Evolutionary conservation across 2,888 invertebrate genomes (phyloP).

Genomic region (Parnassius mnemosyne): DNA sequence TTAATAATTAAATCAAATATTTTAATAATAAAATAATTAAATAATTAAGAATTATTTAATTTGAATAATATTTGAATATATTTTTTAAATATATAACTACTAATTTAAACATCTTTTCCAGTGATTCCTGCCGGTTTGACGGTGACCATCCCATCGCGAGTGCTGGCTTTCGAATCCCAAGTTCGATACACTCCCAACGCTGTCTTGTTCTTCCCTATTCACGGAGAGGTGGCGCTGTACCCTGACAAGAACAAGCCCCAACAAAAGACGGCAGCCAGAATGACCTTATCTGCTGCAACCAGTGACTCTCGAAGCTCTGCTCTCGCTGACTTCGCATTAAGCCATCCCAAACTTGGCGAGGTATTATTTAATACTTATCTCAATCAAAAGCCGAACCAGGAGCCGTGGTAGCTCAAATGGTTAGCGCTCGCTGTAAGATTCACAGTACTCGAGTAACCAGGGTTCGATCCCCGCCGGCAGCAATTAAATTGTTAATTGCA

Average conservation of each 20-base stretch:
- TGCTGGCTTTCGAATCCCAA: constrained; percentile 82
- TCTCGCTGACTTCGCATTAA: constrained; percentile 81
- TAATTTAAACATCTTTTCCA: constrained; percentile 29
- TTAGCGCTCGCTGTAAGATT: too few species aligned
- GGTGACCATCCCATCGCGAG: constrained; percentile 84
- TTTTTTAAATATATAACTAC: too few species aligned
- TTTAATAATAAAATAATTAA: too few species aligned
- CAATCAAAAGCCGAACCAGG: too few species aligned
- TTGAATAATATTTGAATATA: too few species aligned
- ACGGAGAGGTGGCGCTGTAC: constrained; percentile 83
- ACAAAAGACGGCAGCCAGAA: constrained; percentile 82
- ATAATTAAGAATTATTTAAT: too few species aligned
- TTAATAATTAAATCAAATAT: too few species aligned
- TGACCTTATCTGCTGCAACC: constrained; percentile 74
- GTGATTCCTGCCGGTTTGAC: constrained; percentile 44
- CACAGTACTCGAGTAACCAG: too few species aligned
- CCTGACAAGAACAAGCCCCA: constrained; percentile 86
- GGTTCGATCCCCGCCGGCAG: too few species aligned
- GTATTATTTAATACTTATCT: constrained; percentile 35
- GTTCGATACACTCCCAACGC: constrained; percentile 69
- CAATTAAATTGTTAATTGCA: too few species aligned
- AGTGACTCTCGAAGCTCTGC: constrained; percentile 71
- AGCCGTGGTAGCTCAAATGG: too few species aligned
- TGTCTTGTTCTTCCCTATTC: constrained; percentile 79
- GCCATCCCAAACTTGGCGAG: constrained; percentile 84